Evolutionary conservation across 2,888 invertebrate species (phyloP), one percentile per base, ranked within the genome.

Genomic region (Podotricha telesiphe): DNA sequence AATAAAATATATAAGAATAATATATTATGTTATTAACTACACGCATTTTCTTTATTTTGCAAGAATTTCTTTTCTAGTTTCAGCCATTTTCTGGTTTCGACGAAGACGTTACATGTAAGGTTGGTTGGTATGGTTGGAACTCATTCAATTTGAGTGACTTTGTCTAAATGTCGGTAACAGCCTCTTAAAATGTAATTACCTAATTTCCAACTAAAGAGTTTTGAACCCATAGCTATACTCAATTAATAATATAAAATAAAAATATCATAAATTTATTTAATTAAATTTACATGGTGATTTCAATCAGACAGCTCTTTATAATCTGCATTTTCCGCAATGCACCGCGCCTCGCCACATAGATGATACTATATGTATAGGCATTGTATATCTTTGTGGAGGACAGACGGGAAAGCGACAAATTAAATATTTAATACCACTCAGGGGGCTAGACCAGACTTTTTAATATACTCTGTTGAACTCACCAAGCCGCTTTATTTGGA

Each of bases 351-450:
- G 22, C 59, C 59, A 40, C n/a, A 42, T 42, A 59, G 59, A 28
- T 45, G 40, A 40, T 19, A 45, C 22, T 59, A 17, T 28, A 59
- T 11, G 37, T 11, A 19, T 45, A 45, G 64, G 50, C 61, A 72
- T 70, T 74, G 69, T 73, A 70, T 50, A 59, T 50, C 19, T 83
- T 81, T 82, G 82, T 84, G 67, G 72, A 70, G 75, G 70, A 74
- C 47, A 48, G 62, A 15, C 64, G 56, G 58, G 77, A 79, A 79
- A 78, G 79, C 75, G 79, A 76, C 76, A 80, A 81, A 87, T 88
- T 84, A 87, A 88, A 86, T 86, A 88, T 88, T 87, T 81, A 86
- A 80, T 80, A 76, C 79, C 75, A 74, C 71, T 73, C 81, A 80
- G 81, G 68, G 78, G 72, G 76, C 74, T 76, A 78, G 75, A 74